Evolutionary conservation across 2,888 invertebrate species (phyloP).

Genomic region (Hybos culiciformis): DNA sequence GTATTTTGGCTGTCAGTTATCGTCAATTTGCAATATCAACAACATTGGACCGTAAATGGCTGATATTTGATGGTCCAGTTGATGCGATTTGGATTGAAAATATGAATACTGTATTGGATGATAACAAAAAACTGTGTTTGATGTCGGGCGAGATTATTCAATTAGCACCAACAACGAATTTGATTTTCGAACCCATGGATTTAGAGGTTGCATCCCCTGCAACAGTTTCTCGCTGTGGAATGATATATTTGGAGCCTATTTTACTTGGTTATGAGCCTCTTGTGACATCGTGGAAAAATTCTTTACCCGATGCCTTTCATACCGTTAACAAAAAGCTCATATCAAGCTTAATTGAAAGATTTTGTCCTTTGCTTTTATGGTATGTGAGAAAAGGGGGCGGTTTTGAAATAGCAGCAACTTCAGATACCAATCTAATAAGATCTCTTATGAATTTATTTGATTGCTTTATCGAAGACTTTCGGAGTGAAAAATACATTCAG

Average conservation of each 20-base stretch:
- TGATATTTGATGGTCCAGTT: slow-evolving; percentile 90
- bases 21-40: slow-evolving; percentile 55
- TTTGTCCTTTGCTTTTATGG: slow-evolving; percentile 65
- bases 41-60: slow-evolving; percentile 76
- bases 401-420: slow-evolving; percentile 73
- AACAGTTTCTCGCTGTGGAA: slow-evolving; percentile 83
- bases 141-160: slow-evolving; percentile 97
- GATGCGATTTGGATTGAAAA: slow-evolving; percentile 97
- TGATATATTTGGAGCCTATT: slow-evolving; percentile 89
- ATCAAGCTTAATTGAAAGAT: slow-evolving; percentile 59
- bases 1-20: slow-evolving; percentile 72
- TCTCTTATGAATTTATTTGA: slow-evolving; percentile 78
- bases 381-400: slow-evolving; percentile 59
- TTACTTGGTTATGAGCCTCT: slow-evolving; percentile 87
- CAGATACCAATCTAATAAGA: slow-evolving; percentile 70
- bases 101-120: slow-evolving; percentile 90
- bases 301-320: slow-evolving; percentile 54
- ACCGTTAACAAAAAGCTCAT: slow-evolving; percentile 54
- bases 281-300: slow-evolving; percentile 71
- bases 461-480: slow-evolving; percentile 75
- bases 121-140: slow-evolving; percentile 91
- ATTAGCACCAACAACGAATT: slow-evolving; percentile 73
- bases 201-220: slow-evolving; percentile 55
- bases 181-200: slow-evolving; percentile 92
- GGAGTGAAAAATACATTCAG: slow-evolving; percentile 57